Base-by-base conservation (phyloP, 2,888 invertebrate species). In the Melipona bicolor region DNA sequence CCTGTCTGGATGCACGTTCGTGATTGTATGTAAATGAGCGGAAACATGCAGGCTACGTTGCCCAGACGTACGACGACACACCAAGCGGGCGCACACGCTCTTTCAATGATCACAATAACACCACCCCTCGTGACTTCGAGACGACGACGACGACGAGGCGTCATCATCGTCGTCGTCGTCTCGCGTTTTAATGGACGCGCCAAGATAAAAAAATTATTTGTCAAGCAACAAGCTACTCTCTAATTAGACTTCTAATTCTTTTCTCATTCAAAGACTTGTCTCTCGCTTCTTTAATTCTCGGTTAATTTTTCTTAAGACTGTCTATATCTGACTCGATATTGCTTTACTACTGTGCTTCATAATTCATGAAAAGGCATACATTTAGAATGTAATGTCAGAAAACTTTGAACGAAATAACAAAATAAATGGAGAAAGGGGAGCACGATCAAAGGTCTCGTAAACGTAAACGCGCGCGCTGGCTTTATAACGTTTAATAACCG, bases 21-120 rank as follows among this genome's bases (percentile, higher is more conserved):
- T 85, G 89, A 88, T 88, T 85, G 88, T 81, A 89, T 85, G 82
- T 87, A 89, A 88, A 89, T 83, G 89, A 89, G 81, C 81, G 85
- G 88, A 87, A 89, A 83, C 89, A 71, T 79, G 87, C 83, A 85
- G 79, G 87, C 81, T 77, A 85, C 81, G 72, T 80, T 85, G 69
- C 36, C 77, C 72, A 65, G 74, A 81, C 79, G 56, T 81, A 76
- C 79, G 73, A 76, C 79, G 73, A 62, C 75, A 79, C 75, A 69
- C 71, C 71, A 75, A 69, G 74, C 65, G 65, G 75, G 75, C 77
- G 80, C 87, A 73, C 72, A 69, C 77, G 85, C 81, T 85, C 83
- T 87, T 87, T 85, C 83, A 87, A 89, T 85, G 89, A 87, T 89
- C 85, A 87, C 87, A 85, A 89, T 89, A 83, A 88, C 82, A 81